Percentiles rank a stretch among this genome's conserved stretches.
Evolutionary conservation across 2,888 invertebrate species (phyloP).

Genomic region (Byasa hedistus): DNA sequence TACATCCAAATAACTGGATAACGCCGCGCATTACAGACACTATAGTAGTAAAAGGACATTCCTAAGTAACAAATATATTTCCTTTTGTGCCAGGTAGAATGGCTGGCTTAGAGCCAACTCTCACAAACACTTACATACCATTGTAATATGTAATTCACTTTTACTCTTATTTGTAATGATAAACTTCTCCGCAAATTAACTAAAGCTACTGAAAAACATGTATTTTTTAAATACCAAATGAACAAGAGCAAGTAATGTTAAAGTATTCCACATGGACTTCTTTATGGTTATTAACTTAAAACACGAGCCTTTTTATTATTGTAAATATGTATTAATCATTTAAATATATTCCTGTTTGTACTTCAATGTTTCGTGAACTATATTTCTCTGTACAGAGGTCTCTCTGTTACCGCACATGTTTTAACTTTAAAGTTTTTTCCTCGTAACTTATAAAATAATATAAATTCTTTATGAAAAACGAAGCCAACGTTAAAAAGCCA

Average conservation of each 20-base stretch:
- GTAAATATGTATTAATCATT: no score
- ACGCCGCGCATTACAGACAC: conserved; percentile 1
- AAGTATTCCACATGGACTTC: no score
- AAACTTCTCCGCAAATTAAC: not conserved
- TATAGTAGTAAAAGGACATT: conserved; percentile 13
- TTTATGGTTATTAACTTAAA: no score
- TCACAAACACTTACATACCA: conserved; percentile 8
- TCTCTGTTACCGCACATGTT: not conserved
- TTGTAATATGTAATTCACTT: conserved; percentile 16
- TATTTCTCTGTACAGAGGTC: no score
- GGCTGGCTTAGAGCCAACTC: conserved; percentile 24
- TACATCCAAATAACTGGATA: conserved; percentile 3
- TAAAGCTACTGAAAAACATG: no score
- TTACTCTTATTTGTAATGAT: conserved; percentile 11
- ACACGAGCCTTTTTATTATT: no score
- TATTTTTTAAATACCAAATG: no score
- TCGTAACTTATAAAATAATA: not conserved
- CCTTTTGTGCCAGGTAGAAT: conserved; percentile 23
- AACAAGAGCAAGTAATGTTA: no score
- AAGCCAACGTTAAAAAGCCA: conserved; percentile 3
- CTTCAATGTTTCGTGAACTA: no score
- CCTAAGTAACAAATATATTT: conserved; percentile 23
- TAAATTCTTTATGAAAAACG: not conserved
- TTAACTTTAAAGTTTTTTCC: not conserved
- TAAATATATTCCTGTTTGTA: no score